Evolutionary conservation across 2,797 vertebrate genomes (phyloP).

Genomic region (Lutjanus campechanus): DNA sequence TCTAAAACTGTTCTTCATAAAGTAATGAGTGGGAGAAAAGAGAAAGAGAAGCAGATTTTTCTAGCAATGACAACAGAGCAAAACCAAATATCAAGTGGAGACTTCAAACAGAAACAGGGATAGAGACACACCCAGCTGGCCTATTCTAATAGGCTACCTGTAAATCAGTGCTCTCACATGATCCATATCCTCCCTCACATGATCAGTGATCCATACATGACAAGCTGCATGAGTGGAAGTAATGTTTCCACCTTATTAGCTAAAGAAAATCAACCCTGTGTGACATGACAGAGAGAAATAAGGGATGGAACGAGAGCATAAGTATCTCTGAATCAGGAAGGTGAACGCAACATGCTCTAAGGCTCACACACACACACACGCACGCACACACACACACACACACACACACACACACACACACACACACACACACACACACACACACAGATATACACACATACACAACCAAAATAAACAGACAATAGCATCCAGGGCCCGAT

Average conservation of each 20-base stretch:
- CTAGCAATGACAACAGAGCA: conserved; percentile 21
- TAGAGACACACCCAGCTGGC: conserved; percentile 43
- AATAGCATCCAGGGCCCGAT: conserved; percentile 71
- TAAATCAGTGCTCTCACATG: conserved; percentile 31
- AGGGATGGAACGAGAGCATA: conserved; percentile 12
- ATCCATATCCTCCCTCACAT: conserved; percentile 27
- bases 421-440: conserved; percentile 40
- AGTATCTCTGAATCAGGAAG: conserved; percentile 37
- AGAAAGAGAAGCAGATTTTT: conserved; percentile 33
- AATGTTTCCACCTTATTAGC: conserved; percentile 52
- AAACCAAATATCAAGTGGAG: conserved; percentile 32
- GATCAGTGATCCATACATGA: conserved; percentile 46
- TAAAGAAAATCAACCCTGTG: conserved; percentile 47
- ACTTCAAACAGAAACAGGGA: conserved; percentile 20
- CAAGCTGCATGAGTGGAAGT: conserved; percentile 39
- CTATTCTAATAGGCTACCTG: conserved; percentile 50
- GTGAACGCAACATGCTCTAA: conserved; percentile 40
- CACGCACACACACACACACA: conserved; percentile 42
- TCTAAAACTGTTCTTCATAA: conserved; percentile 53
- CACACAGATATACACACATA: conserved; percentile 37
- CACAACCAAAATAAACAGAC: conserved; percentile 66
- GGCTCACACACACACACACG: conserved; percentile 39
- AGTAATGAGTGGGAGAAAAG: conserved; percentile 43
- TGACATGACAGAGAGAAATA: conserved; percentile 36
- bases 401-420: conserved; percentile 42